phyloP scores from a whole-genome alignment of 2,888 invertebrate species.

The Chrysolina americana region DNA sequence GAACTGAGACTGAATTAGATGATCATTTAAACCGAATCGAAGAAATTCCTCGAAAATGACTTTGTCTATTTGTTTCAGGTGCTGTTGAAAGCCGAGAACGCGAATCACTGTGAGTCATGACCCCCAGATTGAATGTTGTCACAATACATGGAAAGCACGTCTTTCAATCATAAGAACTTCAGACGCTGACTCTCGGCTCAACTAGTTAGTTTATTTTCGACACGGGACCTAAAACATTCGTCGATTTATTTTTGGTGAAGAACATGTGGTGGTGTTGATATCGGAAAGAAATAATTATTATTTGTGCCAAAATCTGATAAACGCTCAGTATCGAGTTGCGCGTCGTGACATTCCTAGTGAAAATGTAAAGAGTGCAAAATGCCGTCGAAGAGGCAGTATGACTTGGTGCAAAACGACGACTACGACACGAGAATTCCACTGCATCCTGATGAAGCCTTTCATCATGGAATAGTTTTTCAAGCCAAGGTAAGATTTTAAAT shows the following conservation, averaged over 20 bases:
- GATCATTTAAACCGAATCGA: slow-evolving; percentile 5
- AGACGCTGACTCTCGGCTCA: slow-evolving; percentile 38
- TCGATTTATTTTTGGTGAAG: slow-evolving; percentile 43
- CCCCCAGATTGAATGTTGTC: slow-evolving; percentile 49
- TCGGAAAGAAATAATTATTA: slow-evolving; percentile 38
- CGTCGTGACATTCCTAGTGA: slow-evolving; percentile 45
- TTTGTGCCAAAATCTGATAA: slow-evolving; percentile 48
- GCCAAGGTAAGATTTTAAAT: slow-evolving; percentile 84
- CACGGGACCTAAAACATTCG: slow-evolving; percentile 38
- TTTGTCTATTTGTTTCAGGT: slow-evolving; percentile 41
- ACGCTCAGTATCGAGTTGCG: slow-evolving; percentile 48
- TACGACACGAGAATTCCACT: slow-evolving; percentile 96
- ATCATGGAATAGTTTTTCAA: slow-evolving; percentile 96
- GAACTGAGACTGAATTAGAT: slow-evolving; percentile 12
- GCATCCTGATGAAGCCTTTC: slow-evolving; percentile 97
- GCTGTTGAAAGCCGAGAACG: slow-evolving; percentile 34
- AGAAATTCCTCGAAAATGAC: slow-evolving; percentile 29
- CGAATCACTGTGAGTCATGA: slow-evolving; percentile 51
- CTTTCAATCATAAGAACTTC: slow-evolving; percentile 34
- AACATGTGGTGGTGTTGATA: slow-evolving; percentile 38
- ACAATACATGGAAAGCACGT: slow-evolving; percentile 50
- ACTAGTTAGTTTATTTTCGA: slow-evolving; percentile 48
- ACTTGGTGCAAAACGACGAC: slow-evolving; percentile 96
- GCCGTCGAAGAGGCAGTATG: slow-evolving; percentile 92
- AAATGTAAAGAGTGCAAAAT: slow-evolving; percentile 71